A percentile compares a stretch with the other conserved stretches of the same genome.
phyloP scores from a whole-genome alignment of 2,888 invertebrate genomes.

The Willowsia nigromaculata region DNA sequence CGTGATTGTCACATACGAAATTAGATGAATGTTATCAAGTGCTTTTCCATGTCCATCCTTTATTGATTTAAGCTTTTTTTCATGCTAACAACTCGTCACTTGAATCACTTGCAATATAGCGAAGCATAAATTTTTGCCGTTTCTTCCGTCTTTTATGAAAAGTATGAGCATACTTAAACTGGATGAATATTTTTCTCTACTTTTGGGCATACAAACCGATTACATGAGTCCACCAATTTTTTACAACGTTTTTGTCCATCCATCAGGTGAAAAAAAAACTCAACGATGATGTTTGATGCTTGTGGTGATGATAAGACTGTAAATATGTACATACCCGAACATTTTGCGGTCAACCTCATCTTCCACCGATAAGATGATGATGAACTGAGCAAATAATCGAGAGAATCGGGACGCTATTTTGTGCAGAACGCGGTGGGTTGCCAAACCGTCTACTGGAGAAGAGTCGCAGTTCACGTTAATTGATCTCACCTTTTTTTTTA shows the following conservation, averaged over 20 bases:
- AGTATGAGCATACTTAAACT: too few relatives aligned
- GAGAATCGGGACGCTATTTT: not conserved
- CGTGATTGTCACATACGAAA: too few relatives aligned
- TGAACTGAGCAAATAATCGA: not conserved
- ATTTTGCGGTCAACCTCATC: not conserved
- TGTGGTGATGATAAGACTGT: not conserved
- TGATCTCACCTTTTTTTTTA: not conserved
- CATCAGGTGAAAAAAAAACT: too few relatives aligned
- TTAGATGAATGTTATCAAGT: slow-evolving; percentile 3
- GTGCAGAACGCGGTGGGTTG: slow-evolving; percentile 31
- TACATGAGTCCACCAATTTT: too few relatives aligned
- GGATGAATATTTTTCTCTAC: too few relatives aligned
- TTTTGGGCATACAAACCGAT: too few relatives aligned
- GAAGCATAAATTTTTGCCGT: too few relatives aligned
- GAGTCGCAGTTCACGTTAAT: not conserved
- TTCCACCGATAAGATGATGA: not conserved
- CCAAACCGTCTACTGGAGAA: slow-evolving; percentile 1
- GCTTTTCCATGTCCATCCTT: slow-evolving; percentile 1
- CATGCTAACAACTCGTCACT: not conserved
- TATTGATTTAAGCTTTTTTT: not conserved
- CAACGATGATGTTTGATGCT: too few relatives aligned
- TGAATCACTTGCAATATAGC: too few relatives aligned
- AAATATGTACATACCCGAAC: not conserved
- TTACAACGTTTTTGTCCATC: too few relatives aligned
- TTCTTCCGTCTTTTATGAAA: not conserved